Conservation (phyloP, 2,888 invertebrate species). For the Dryococelus australis region DNA sequence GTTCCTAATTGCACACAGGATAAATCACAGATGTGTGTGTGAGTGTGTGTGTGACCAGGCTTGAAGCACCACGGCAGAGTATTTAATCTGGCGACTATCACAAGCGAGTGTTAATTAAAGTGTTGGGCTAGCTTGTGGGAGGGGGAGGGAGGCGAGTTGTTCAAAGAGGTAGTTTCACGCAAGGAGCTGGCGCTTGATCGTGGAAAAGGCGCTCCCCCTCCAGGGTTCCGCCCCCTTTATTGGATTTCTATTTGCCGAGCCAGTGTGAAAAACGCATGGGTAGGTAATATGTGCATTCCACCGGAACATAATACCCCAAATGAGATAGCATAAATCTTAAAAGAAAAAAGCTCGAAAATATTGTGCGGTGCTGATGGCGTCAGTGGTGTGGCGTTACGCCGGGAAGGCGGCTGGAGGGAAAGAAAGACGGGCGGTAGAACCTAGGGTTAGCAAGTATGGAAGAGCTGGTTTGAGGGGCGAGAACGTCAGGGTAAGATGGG, state of each 20-base stretch:
- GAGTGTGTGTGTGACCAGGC: no score
- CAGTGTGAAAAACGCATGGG: slow-evolving; percentile 45
- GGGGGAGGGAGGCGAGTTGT: not conserved
- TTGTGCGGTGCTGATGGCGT: slow-evolving; percentile 39
- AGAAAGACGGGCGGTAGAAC: slow-evolving; percentile 23
- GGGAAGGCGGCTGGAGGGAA: slow-evolving; percentile 35
- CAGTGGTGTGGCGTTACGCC: slow-evolving; percentile 12
- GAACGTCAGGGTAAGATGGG: slow-evolving; percentile 24
- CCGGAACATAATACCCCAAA: slow-evolving; percentile 48
- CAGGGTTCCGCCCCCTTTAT: slow-evolving; percentile 35
- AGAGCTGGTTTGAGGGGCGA: not conserved
- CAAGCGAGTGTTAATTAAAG: slow-evolving; percentile 23
- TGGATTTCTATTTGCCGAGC: slow-evolving; percentile 48
- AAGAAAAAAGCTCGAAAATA: slow-evolving; percentile 45
- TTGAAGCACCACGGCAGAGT: no score
- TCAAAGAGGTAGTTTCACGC: slow-evolving; percentile 19
- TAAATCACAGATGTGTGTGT: no score
- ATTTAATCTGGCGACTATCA: no score
- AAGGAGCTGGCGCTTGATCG: slow-evolving; percentile 12
- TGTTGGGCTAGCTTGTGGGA: not conserved
- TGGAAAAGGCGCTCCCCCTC: slow-evolving; percentile 6
- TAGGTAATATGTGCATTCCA: slow-evolving; percentile 49
- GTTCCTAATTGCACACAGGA: no score
- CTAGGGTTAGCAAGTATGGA: not conserved
- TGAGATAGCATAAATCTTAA: slow-evolving; percentile 47